Evolutionary conservation across 2,888 invertebrate genomes (phyloP).

Genomic region (Cantharis nigra): DNA sequence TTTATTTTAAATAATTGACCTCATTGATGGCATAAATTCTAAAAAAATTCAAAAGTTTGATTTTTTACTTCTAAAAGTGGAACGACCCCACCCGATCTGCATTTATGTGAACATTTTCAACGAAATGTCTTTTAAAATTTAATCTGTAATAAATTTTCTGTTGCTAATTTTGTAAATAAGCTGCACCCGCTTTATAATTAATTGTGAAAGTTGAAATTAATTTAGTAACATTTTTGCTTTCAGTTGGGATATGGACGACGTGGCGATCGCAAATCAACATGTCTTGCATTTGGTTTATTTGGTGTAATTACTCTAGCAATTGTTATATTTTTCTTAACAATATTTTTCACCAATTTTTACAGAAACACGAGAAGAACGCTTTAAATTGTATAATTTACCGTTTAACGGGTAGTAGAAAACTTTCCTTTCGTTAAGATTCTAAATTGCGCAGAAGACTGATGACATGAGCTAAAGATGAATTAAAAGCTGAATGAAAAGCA

Average conservation of each 20-base stretch:
- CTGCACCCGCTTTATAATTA: not conserved
- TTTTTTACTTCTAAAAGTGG: not conserved
- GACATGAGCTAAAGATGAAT: too few relatives aligned
- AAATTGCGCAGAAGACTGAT: too few relatives aligned
- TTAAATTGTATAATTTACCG: not conserved
- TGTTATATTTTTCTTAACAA: conserved; percentile 1
- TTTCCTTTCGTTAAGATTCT: too few relatives aligned
- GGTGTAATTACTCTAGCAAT: not conserved
- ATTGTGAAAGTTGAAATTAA: not conserved
- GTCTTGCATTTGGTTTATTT: conserved; percentile 6
- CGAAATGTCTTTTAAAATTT: not conserved
- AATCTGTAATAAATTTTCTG: not conserved
- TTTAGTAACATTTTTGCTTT: not conserved
- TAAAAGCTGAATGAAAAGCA: too few relatives aligned
- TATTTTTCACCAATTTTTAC: not conserved
- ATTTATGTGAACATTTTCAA: not conserved
- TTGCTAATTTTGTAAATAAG: not conserved
- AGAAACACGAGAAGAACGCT: not conserved
- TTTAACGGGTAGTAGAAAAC: not conserved
- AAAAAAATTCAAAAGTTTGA: not conserved
- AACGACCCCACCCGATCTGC: not conserved
- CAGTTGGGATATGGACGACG: conserved; percentile 1
- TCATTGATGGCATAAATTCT: not conserved
- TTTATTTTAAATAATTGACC: not conserved
- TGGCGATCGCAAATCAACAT: conserved; percentile 1